These are phyloP conservation scores for Tenebrio molitor DNA, from an alignment of 1,140 invertebrate genomes.

Conservation along the genomic window DNA sequence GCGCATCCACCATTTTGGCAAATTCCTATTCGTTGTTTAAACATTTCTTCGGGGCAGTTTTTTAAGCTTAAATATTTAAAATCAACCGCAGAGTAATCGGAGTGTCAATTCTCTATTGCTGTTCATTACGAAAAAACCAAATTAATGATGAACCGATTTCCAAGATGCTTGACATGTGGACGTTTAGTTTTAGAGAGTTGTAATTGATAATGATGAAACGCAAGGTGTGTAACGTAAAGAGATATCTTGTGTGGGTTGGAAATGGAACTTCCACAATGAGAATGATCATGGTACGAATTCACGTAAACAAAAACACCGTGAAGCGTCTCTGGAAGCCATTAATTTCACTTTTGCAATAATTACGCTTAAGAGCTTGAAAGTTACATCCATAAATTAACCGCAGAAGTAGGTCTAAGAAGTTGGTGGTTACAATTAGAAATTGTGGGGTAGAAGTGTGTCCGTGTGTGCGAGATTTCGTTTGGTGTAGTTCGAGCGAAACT, in stretches of 20 bases:
- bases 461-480: conserved; percentile 22
- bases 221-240: too few relatives aligned
- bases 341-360: conserved; percentile 39
- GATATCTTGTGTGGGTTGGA: too few relatives aligned
- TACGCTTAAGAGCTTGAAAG: conserved; percentile 32
- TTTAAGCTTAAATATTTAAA: too few relatives aligned
- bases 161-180: too few relatives aligned
- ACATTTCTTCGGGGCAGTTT: too few relatives aligned
- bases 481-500: neutral
- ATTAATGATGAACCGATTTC: too few relatives aligned
- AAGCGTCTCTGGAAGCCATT: conserved; percentile 31
- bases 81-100: too few relatives aligned
- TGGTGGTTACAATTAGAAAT: conserved; percentile 36
- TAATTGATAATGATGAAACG: too few relatives aligned
- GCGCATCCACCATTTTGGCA: conserved; percentile 14
- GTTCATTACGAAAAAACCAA: too few relatives aligned
- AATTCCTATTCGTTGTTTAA: too few relatives aligned
- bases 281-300: conserved; percentile 22
- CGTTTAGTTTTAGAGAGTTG: too few relatives aligned
- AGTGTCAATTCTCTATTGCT: too few relatives aligned
- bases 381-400: conserved; percentile 34
- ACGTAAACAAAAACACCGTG: conserved; percentile 20
- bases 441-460: conserved; percentile 11
- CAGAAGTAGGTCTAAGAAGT: conserved; percentile 28
- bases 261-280: neutral